Base-by-base conservation (phyloP, 2,113 vertebrate genomes). In the Apodemus sylvaticus region DNA sequence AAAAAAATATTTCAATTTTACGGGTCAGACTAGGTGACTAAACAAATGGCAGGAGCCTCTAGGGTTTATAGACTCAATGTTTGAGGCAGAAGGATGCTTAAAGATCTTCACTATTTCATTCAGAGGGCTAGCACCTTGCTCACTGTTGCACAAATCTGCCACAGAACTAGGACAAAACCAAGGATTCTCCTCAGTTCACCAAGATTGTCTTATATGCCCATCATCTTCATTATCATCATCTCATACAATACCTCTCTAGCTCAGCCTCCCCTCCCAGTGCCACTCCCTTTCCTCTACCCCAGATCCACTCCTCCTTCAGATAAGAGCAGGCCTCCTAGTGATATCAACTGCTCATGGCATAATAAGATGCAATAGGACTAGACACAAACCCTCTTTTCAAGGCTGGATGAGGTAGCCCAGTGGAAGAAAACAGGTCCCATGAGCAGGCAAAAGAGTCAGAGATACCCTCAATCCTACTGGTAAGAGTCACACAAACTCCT, bases 1-100 rank as follows among this genome's bases (percentile, higher is more conserved):
- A 31, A 87, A 85, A 85, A 76, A 92, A 77, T 90, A 96, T 85
- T 92, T 16, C 70, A 93, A 91, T 97, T 93, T 94, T 90, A 92
- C 90, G 86, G 79, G 88, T 94, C 92, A 97, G 88, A 19, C 88
- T 85, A 73, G 71, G 78, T 64, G 45, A 93, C 48, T 86, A 91
- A 95, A 96, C 58, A 89, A 93, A 90, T 90, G 88, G 55, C 74
- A 93, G 39, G 58, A 91, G 74, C 34, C 58, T 74, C 58, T 4
- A 10, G 70, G 9, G 19, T 85, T 83, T 55, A 45, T 66, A 83
- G 14, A 58, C 58, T 94, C 22, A 42, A 7, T 81, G 87, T 96
- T 48, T 71, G 62, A 94, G 42, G 34, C 10, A 31, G 62, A 85
- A 95, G 66, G 26, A 81, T 60, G 81, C 45, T 88, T 93, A 58